phyloP scores from a whole-genome alignment of 1,140 invertebrate species.

The Liolophura sinensis region DNA sequence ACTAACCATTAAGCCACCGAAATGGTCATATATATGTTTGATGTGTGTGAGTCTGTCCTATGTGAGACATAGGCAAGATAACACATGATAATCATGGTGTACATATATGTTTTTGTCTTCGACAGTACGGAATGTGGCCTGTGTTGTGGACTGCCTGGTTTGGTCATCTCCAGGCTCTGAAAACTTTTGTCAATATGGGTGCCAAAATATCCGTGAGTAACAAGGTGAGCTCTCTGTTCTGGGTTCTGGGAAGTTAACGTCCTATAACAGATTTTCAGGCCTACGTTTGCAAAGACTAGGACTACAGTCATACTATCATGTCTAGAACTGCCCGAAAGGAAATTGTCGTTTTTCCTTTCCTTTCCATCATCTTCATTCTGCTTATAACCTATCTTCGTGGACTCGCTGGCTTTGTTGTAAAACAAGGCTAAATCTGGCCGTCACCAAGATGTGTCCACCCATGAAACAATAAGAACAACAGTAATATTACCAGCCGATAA shows the following conservation, averaged over 20 bases:
- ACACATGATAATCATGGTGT: not conserved
- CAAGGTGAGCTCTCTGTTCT: conserved; percentile 65
- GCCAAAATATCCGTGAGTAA: conserved; percentile 74
- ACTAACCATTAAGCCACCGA: not conserved
- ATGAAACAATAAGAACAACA: not conserved
- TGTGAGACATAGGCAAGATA: not conserved
- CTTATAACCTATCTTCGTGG: too few relatives aligned
- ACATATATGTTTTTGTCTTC: conserved; percentile 29
- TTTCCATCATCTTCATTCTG: too few relatives aligned
- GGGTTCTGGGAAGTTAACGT: too few relatives aligned
- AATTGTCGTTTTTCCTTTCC: too few relatives aligned
- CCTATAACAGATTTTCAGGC: too few relatives aligned
- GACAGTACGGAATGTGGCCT: conserved; percentile 79
- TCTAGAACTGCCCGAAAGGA: too few relatives aligned
- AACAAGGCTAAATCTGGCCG: not conserved
- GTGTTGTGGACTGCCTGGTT: conserved; percentile 82
- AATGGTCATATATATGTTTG: not conserved
- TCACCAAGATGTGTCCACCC: not conserved
- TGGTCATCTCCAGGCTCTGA: conserved; percentile 74
- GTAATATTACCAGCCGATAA: not conserved
- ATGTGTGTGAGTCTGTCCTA: not conserved
- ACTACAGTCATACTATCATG: too few relatives aligned
- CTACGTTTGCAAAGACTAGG: too few relatives aligned
- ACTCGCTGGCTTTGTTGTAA: conserved; percentile 1
- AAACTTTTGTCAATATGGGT: conserved; percentile 73